These are phyloP conservation scores for Lithophane leautieri DNA, from an alignment of 2,888 invertebrate genomes.

Conservation along the genomic window DNA sequence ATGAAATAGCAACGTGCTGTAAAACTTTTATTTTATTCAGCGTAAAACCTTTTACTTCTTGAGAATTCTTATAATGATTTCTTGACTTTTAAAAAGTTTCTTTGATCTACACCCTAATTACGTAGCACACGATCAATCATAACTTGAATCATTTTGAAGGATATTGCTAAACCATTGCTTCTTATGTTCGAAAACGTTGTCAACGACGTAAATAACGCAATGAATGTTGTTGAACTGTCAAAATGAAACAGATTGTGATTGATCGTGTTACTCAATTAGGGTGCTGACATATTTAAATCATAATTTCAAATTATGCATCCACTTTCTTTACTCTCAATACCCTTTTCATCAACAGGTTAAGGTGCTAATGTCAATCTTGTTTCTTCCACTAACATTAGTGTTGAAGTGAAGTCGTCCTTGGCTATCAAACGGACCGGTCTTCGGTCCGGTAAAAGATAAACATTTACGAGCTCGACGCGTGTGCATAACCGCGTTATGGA, in stretches of 20 bases:
- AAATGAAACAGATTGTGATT: too few species aligned
- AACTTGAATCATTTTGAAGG: too few species aligned
- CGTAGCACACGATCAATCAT: too few species aligned
- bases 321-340: neutral
- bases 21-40: neutral
- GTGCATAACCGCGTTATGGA: conserved; percentile 67
- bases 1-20: neutral
- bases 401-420: conserved; percentile 54
- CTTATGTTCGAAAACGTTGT: too few species aligned
- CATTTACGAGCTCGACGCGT: conserved; percentile 67
- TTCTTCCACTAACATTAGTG: conserved; percentile 23
- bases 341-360: neutral
- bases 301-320: neutral
- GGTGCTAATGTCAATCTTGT: conserved; percentile 30
- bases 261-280: too few species aligned
- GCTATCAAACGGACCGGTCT: conserved; percentile 62
- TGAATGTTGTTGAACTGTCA: too few species aligned
- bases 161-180: too few species aligned
- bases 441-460: conserved; percentile 59
- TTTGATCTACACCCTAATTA: neutral
- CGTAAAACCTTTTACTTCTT: neutral
- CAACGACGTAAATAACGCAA: too few species aligned
- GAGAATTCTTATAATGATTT: neutral
- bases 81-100: neutral
- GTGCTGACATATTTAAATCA: neutral